A percentile compares a stretch with the other conserved stretches of the same genome.
phyloP scores from a whole-genome alignment of 30 jellyfish, hydroid and myxozoan species.

The Hydractinia echinata region DNA sequence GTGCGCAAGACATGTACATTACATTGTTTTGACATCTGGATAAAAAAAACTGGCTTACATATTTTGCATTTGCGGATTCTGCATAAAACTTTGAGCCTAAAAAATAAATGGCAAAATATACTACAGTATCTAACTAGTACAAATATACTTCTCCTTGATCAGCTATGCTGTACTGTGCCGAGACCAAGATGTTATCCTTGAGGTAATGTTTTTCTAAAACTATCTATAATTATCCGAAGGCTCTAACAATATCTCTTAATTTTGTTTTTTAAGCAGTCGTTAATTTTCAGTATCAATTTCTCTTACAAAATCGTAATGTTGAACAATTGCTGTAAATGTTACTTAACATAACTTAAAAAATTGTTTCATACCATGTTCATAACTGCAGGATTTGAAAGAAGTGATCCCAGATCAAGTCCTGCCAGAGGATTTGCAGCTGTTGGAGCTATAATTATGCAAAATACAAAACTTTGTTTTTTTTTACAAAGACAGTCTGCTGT shows the following conservation, averaged over 20 bases:
- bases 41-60: constrained; percentile 44
- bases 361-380: constrained; percentile 77
- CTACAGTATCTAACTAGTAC: no score
- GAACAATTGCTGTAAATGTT: no score
- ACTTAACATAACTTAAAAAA: neutral
- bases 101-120: neutral
- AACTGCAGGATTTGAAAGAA: constrained; percentile 93
- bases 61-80: constrained; percentile 87
- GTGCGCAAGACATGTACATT: neutral
- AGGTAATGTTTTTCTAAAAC: no score
- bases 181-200: no score
- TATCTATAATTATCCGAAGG: no score
- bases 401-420: constrained; percentile 85
- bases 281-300: no score
- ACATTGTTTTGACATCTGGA: neutral
- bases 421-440: constrained; percentile 56
- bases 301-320: no score
- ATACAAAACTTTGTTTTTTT: neutral
- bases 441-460: neutral
- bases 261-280: no score
- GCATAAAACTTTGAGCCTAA: constrained; percentile 96
- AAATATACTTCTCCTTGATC: no score
- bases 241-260: no score
- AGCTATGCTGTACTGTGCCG: no score
- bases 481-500: neutral